Conservation (phyloP, 2,113 vertebrate species). For the Dendrocopos noguchii region DNA sequence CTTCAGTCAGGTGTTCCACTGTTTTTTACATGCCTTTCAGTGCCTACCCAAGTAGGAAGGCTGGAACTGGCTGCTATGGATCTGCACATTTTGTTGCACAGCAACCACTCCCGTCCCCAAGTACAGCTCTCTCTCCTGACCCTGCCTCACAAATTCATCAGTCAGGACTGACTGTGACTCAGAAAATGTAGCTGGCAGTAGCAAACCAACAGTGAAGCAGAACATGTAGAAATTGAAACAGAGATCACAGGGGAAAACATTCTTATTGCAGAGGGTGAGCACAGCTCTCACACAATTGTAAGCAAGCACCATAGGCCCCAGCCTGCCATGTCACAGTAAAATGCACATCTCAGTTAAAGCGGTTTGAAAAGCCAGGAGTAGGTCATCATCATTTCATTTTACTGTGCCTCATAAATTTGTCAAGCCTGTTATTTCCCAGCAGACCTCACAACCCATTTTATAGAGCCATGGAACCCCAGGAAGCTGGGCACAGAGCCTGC, state of each 20-base stretch:
- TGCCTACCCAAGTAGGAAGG: neutral
- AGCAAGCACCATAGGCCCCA: neutral
- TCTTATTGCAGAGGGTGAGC: neutral
- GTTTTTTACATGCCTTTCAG: neutral
- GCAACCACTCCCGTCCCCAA: neutral
- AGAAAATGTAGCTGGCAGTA: neutral
- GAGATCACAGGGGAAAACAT: neutral
- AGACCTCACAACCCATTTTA: neutral
- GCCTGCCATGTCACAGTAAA: neutral
- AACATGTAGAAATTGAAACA: neutral
- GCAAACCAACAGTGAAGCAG: neutral
- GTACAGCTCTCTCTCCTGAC: neutral
- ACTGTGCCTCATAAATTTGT: neutral
- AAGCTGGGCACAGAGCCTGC: neutral
- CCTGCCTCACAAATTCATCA: neutral
- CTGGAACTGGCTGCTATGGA: neutral
- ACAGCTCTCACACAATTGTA: neutral
- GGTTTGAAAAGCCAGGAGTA: slow-evolving; percentile 4
- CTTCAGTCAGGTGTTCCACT: neutral
- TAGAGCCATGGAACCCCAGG: neutral
- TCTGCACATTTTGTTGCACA: neutral
- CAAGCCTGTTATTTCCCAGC: neutral
- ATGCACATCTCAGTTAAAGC: neutral
- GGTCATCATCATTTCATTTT: neutral
- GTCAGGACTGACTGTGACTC: neutral